Percentiles rank a stretch among this genome's conserved stretches.
These are phyloP conservation scores for Leptoclinus maculatus DNA, from an alignment of 2,797 vertebrate species.

Conservation along the genomic window DNA sequence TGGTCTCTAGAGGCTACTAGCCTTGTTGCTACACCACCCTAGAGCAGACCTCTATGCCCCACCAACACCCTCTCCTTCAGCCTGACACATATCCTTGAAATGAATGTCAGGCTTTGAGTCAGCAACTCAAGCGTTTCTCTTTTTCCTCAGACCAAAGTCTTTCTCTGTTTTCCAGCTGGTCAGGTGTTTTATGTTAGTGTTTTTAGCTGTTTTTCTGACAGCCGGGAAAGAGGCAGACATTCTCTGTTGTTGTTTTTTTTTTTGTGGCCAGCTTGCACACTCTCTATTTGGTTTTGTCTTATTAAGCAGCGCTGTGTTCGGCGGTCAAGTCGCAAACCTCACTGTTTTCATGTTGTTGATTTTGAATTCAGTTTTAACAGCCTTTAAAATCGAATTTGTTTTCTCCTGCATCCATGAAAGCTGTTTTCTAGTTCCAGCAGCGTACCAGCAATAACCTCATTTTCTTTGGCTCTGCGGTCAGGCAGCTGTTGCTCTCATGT, in stretches of 20 bases:
- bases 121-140: constrained; percentile 59
- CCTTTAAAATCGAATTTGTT: constrained; percentile 15
- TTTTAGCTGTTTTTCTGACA: constrained; percentile 45
- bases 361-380: constrained; percentile 23
- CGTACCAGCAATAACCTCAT: constrained; percentile 24
- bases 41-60: constrained; percentile 66
- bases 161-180: constrained; percentile 33
- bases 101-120: constrained; percentile 72
- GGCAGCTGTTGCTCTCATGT: constrained; percentile 55
- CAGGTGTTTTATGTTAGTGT: constrained; percentile 43
- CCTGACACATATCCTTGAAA: constrained; percentile 69
- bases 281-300: constrained; percentile 18
- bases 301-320: constrained; percentile 6
- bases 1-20: constrained; percentile 63
- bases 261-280: not conserved
- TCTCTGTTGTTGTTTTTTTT: constrained; percentile 1
- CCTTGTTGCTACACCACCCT: constrained; percentile 72
- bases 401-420: not conserved
- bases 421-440: constrained; percentile 20
- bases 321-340: not conserved
- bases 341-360: not conserved
- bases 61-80: constrained; percentile 43
- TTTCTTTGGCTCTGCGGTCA: constrained; percentile 17
- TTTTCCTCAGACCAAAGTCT: constrained; percentile 18
- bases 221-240: constrained; percentile 10